Evolutionary conservation across 2,113 vertebrate species (phyloP).

Genomic region (Callaeas wilsoni): DNA sequence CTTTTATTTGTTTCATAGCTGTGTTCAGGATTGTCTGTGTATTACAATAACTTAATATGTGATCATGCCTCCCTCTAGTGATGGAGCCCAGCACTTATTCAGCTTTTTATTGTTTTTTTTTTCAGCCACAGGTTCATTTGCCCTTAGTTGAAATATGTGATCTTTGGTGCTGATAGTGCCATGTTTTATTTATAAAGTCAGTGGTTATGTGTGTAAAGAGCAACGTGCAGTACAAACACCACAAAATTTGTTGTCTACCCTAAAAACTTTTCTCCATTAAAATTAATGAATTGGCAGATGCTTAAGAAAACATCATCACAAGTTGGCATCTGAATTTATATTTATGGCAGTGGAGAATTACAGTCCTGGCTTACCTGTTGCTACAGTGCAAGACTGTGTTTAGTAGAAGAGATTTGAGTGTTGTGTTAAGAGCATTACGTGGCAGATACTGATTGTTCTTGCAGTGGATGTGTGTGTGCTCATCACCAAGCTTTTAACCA

Average conservation of each 20-base stretch:
- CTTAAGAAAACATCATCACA: background rate
- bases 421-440: background rate
- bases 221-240: background rate
- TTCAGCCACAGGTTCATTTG: background rate
- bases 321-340: background rate
- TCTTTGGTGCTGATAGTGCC: background rate
- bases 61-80: constrained; percentile 56
- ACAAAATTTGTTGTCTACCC: background rate
- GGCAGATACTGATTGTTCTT: background rate
- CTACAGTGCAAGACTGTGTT: background rate
- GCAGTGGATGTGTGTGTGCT: background rate
- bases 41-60: constrained; percentile 4
- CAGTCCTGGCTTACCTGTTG: background rate
- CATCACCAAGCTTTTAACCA: background rate
- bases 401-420: background rate
- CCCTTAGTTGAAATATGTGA: background rate
- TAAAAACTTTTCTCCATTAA: background rate
- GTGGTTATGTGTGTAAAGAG: background rate
- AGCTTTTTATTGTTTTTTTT: background rate
- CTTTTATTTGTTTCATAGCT: background rate
- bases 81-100: constrained; percentile 6
- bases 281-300: background rate
- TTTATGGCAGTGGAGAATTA: background rate
- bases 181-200: background rate
- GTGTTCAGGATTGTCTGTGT: background rate